Evolutionary conservation across 1,140 invertebrate species (phyloP), one percentile per base, ranked within the genome.

Genomic region (Drosophila ambigua): DNA sequence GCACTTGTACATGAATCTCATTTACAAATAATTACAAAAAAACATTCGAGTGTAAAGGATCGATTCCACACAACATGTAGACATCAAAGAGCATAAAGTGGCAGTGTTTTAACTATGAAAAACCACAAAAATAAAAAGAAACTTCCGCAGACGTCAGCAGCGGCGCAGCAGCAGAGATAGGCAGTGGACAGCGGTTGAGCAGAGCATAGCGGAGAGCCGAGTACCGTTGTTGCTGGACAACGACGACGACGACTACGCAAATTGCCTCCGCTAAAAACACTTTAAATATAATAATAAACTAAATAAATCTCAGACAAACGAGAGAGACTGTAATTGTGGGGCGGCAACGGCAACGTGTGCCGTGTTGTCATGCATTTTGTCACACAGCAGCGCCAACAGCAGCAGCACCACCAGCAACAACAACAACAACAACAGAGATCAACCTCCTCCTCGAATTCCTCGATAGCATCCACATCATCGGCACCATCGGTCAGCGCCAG

Each of bases 311-410:
- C n/a, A 51, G 46, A 9, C 23, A 16, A 16, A 45, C n/a, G 49
- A 31, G 23, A 24, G 41, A 43, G n/a, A 39, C 26, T 62, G 64
- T 62, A 58, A 35, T 72, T 74, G 60, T 82, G 60, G 11, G 35
- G 35, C 31, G 43, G 20, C 20, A 20, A 60, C 63, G 67, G 73
- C 73, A 44, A 8, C 28, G 49, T 44, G 66, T 73, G 77, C 66
- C 83, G 79, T 28, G 26, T 76, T 88, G 82, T 87, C 82, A 87
- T 87, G 82, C 75, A 87, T 87, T 87, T 87, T 82, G 83, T 87
- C 48, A 85, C 82, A 87, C 82, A 85, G 76, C 81, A 85, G 61
- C 81, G 81, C 50, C 73, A 76, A 57, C 81, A 84, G 15, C 72
- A 80, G 43, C 78, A 81, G 59, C 60, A 81, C 62, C 73, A 77